Evolutionary conservation across 1,140 invertebrate genomes (phyloP).

Genomic region (Aphelinus atriplicis): DNA sequence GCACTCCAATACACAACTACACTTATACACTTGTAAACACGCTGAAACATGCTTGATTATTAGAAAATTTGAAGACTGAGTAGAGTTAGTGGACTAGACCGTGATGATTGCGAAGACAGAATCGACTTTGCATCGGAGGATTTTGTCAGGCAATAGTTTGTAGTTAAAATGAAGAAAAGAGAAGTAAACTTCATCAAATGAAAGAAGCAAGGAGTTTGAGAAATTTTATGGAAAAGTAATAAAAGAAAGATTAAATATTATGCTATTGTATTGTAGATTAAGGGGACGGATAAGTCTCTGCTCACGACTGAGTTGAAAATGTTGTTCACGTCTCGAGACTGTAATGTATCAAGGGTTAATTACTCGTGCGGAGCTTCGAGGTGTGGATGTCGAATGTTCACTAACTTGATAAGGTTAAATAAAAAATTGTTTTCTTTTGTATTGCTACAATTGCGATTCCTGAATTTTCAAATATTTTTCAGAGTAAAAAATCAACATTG

Average conservation of each 20-base stretch:
- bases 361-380: conserved; percentile 7
- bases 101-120: conserved; percentile 24
- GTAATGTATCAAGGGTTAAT: conserved; percentile 18
- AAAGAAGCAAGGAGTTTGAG: conserved; percentile 14
- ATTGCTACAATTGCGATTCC: not conserved
- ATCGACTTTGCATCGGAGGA: conserved; percentile 27
- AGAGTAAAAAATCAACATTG: too few relatives aligned
- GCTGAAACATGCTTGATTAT: conserved; percentile 32
- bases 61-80: conserved; percentile 28
- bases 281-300: conserved; percentile 19
- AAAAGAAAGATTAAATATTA: conserved; percentile 29
- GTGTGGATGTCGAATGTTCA: conserved; percentile 5
- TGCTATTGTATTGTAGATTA: conserved; percentile 34
- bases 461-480: too few relatives aligned
- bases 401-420: not conserved
- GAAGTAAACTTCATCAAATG: conserved; percentile 13
- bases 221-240: conserved; percentile 29
- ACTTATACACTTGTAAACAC: conserved; percentile 9
- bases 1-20: not conserved
- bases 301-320: conserved; percentile 15
- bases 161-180: conserved; percentile 25
- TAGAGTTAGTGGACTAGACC: conserved; percentile 38
- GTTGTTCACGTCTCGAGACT: conserved; percentile 3
- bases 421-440: conserved; percentile 8
- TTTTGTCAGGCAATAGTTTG: conserved; percentile 28